These are phyloP conservation scores for Paramormyrops hopkinsi DNA, from an alignment of 2,797 vertebrate genomes.

Conservation along the genomic window DNA sequence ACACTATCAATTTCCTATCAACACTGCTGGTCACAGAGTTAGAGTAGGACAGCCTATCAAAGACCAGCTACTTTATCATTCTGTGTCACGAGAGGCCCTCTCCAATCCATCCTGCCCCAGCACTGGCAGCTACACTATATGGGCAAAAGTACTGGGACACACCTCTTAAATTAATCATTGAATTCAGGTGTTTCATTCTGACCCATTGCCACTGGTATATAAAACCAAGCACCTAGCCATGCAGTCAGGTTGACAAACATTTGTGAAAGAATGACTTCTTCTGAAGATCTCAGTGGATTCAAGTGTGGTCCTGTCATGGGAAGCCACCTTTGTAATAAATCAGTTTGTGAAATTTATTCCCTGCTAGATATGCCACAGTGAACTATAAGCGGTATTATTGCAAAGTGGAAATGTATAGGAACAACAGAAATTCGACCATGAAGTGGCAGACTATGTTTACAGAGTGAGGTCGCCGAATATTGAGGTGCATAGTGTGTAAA, in stretches of 20 bases:
- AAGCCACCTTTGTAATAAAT: background rate
- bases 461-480: background rate
- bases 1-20: background rate
- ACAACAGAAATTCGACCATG: background rate
- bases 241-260: background rate
- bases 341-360: background rate
- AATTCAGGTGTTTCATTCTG: background rate
- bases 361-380: background rate
- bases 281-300: background rate
- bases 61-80: background rate
- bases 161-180: background rate
- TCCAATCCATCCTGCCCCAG: background rate
- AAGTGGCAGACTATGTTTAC: background rate
- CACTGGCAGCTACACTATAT: background rate
- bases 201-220: background rate
- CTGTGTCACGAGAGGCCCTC: background rate
- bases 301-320: background rate
- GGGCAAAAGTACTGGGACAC: background rate
- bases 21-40: background rate
- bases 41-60: background rate
- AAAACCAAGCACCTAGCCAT: background rate
- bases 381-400: background rate
- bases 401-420: background rate
- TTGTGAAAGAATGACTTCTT: background rate
- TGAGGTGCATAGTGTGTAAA: background rate